A percentile compares a stretch with the other conserved stretches of the same genome.
Conservation (phyloP, 2,797 vertebrate genomes). For the Bucorvus abyssinicus region DNA sequence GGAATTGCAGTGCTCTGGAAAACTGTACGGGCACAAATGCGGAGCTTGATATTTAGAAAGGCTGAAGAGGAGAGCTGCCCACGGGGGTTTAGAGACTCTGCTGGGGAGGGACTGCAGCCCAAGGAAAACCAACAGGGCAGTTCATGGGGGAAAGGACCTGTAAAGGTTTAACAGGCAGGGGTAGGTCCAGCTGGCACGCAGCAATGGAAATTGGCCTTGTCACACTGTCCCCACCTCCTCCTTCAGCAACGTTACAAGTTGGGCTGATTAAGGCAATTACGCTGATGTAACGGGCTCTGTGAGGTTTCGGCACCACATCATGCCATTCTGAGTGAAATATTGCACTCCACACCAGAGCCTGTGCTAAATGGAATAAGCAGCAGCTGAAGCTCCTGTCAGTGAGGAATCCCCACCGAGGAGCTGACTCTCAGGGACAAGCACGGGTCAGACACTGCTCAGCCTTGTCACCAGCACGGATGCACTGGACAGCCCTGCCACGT, state of each 20-base stretch:
- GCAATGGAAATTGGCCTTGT: not conserved
- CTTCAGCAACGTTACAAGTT: not conserved
- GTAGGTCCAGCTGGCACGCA: not conserved
- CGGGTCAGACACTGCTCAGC: fast-evolving
- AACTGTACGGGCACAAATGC: not conserved
- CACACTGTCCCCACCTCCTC: not conserved
- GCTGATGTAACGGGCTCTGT: not conserved
- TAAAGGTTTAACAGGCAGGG: not conserved
- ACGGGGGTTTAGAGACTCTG: not conserved
- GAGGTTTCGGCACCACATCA: not conserved
- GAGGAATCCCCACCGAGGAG: not conserved
- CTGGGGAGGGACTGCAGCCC: not conserved
- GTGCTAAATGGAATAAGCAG: not conserved
- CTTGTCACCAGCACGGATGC: fast-evolving
- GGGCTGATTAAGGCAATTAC: not conserved
- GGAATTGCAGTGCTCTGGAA: not conserved
- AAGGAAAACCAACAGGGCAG: not conserved
- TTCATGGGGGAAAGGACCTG: fast-evolving
- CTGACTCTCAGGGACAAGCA: not conserved
- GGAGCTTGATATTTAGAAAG: not conserved
- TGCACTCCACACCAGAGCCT: not conserved
- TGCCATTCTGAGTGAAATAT: not conserved
- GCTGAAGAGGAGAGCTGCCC: not conserved
- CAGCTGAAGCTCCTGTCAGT: not conserved
- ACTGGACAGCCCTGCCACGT: fast-evolving